Evolutionary conservation across 92 coral and sea anemone genomes (phyloP), one percentile per base, ranked within the genome.

Genomic region (Pocillopora grandis): DNA sequence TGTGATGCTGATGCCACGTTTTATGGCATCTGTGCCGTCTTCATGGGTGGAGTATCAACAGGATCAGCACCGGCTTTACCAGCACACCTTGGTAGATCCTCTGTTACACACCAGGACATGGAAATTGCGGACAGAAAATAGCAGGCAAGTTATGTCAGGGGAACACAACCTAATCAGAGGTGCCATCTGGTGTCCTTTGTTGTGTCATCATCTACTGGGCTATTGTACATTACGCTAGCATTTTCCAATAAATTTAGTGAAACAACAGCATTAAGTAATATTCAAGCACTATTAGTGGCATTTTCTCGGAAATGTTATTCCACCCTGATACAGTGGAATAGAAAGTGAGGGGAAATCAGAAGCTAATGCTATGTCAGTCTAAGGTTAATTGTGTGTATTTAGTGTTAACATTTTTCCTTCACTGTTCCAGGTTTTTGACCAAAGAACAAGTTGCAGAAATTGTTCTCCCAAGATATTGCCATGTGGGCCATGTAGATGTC

Each of bases 21-120:
- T 92, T 75, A 89, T 96, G 2, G 98, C 99, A 8, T 87, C 93
- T 2, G 98, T 96, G 27, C 99, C 99, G 36, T 90, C 98, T 16
- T 95, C 88, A 65, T 96, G 99, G 99, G 86, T 92, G 5, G 99
- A 96, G 59, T 87, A 94, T 76, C 99, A 96, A 68, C 99, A 96
- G 76, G 99, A 96, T 63, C 99, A 96, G 75, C 98, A 94, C 68
- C 98, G 95, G 69, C 94, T 96, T 19, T 95, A 94, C 77, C 99
- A 96, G 62, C 98, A 94, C 81, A 88, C 91, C 37, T 90, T 90
- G 70, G 88, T 98, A 80, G 98, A 96, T 76, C 92, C 93, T 67
- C 93, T 93, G 58, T 70, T 95, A 19, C 99, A 94, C 78, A 96
- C 98, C 62, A 90, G 99, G 60, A 96, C 99, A 6, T 96, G 99